Evolutionary conservation across 2,113 vertebrate species (phyloP).

Genomic region (Tragulus kanchil): DNA sequence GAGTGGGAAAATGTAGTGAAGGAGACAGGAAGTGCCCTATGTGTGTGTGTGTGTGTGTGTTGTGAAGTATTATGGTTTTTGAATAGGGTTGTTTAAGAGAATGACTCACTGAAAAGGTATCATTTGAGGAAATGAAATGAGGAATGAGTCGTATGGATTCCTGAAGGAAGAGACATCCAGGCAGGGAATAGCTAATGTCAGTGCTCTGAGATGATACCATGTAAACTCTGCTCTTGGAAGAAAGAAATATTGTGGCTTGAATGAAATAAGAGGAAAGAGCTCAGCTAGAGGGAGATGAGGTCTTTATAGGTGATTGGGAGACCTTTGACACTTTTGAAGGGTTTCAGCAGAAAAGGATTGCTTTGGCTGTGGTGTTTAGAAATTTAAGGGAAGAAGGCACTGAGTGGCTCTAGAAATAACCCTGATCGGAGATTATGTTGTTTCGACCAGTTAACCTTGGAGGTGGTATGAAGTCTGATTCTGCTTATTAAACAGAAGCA

Average conservation of each 20-base stretch:
- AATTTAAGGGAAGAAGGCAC: neutral
- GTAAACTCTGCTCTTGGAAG: neutral
- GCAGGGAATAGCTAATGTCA: neutral
- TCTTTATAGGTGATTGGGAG: neutral
- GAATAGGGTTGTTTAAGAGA: neutral
- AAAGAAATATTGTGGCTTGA: neutral
- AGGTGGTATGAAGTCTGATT: neutral
- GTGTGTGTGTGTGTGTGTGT: neutral
- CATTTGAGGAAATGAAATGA: constrained; percentile 11
- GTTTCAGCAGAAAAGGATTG: neutral
- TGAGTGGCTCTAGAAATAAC: neutral
- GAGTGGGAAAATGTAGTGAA: neutral
- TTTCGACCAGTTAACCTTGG: neutral
- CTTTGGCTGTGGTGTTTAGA: neutral
- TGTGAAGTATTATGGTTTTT: neutral
- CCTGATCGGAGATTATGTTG: neutral
- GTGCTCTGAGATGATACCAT: neutral
- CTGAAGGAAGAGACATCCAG: constrained; percentile 32
- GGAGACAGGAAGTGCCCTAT: neutral
- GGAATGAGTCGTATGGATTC: constrained; percentile 5
- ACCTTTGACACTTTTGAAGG: neutral
- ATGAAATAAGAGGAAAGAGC: neutral
- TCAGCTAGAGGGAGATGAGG: neutral
- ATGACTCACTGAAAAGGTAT: neutral
- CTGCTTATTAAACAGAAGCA: neutral